phyloP scores from a whole-genome alignment of 2,888 invertebrate species.

The Megalurothrips usitatus region DNA sequence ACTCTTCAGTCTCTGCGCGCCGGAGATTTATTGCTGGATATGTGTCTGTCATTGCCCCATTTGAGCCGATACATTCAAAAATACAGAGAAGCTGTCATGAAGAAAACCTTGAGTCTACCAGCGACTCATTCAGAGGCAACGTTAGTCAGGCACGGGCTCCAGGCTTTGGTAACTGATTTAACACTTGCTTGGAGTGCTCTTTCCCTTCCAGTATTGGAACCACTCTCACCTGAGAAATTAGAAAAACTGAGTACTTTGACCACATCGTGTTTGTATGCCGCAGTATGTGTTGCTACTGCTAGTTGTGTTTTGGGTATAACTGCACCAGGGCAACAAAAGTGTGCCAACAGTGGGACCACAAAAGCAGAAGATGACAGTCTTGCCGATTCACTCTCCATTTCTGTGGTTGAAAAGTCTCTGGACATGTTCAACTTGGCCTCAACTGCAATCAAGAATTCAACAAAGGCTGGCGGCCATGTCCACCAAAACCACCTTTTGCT shows the following conservation, averaged over 20 bases:
- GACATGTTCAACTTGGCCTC: slow-evolving; percentile 80
- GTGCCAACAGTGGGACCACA: slow-evolving; percentile 35
- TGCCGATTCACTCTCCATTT: slow-evolving; percentile 72
- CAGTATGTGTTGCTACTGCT: slow-evolving; percentile 45
- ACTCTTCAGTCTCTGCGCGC: slow-evolving; percentile 76
- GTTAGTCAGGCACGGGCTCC: slow-evolving; percentile 65
- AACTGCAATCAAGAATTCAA: slow-evolving; percentile 74
- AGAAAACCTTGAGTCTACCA: slow-evolving; percentile 63
- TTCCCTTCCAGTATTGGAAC: slow-evolving; percentile 81
- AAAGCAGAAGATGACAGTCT: slow-evolving; percentile 67
- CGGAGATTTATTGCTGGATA: slow-evolving; percentile 72
- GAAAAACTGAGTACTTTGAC: slow-evolving; percentile 76
- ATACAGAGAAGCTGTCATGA: slow-evolving; percentile 49
- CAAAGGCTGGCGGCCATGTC: slow-evolving; percentile 81
- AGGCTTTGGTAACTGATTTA: slow-evolving; percentile 77
- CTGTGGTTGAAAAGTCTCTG: slow-evolving; percentile 81
- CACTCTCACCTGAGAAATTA: slow-evolving; percentile 77
- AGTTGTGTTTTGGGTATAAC: slow-evolving; percentile 42
- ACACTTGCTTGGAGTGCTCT: slow-evolving; percentile 76
- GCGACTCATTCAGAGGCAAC: slow-evolving; percentile 68
- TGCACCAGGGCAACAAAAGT: slow-evolving; percentile 30
- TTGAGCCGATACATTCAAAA: slow-evolving; percentile 58
- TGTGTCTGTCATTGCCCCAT: slow-evolving; percentile 72
- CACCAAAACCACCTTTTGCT: slow-evolving; percentile 86
- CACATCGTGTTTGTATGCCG: slow-evolving; percentile 71